Base-by-base conservation (phyloP, 2,113 vertebrate genomes). In the Thunnus thynnus region DNA sequence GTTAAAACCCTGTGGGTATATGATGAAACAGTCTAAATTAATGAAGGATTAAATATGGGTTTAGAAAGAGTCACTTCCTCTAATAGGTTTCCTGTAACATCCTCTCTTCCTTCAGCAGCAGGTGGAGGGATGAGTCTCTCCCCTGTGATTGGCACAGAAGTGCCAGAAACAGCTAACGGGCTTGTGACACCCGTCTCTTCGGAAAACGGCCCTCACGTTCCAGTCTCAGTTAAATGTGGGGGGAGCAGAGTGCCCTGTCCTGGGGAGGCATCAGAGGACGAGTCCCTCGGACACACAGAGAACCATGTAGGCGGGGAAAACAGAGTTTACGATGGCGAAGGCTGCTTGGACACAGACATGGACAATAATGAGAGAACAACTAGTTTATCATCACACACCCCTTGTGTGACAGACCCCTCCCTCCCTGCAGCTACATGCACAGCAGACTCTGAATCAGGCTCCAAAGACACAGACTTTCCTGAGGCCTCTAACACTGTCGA, bases 81-180 rank as follows among this genome's bases (percentile, higher is more conserved):
- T 62, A 51, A 74, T 41, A 41, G 36, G 36, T 41, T 41, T 41
- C 36, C 36, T 41, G 36, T 41, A 41, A 41, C 10, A 17, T 52
- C 41, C 0, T 83, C 11, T 63, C 1, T 73, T 14, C 70, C 51
- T 80, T 78, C 60, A 36, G 22, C 80, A 94, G 92, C 92, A 93
- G 94, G 92, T 89, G 93, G 93, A 95, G 93, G 90, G 91, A 96
- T 95, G 95, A 96, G 94, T 93, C 91, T 92, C 91, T 95, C 93
- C 93, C 90, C 94, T 94, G 94, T 90, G 80, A 87, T 85, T 84
- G 92, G 91, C 93, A 89, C 90, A 46, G 92, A 94, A n/a, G 91
- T 92, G 93, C 91, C 91, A 67, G 92, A 94, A 85, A 91, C 87
- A 7, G 91, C 92, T 47, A 95, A 96, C 5, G 93, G 94, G 4